A percentile compares a stretch with the other conserved stretches of the same genome.
Evolutionary conservation across 2,888 invertebrate species (phyloP).

Genomic region (Mermis nigrescens): DNA sequence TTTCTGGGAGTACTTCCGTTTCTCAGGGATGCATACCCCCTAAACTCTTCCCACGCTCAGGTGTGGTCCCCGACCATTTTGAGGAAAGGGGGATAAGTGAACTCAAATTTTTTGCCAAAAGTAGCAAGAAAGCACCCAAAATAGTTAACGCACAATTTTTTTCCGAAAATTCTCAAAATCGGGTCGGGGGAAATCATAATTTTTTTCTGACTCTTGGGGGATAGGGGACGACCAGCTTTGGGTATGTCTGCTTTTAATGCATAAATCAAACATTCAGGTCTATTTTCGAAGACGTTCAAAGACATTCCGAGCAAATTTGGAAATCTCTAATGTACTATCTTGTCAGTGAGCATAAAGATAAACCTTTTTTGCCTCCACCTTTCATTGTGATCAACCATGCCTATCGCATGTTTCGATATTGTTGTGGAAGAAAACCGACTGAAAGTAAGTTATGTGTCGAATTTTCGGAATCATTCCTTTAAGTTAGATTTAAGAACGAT

Average conservation of each 20-base stretch:
- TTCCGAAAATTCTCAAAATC: too few relatives aligned
- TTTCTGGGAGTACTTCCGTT: too few relatives aligned
- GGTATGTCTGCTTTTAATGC: slow-evolving; percentile 7
- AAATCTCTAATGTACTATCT: slow-evolving; percentile 36
- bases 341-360: slow-evolving; percentile 33
- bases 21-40: too few relatives aligned
- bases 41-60: too few relatives aligned
- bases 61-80: too few relatives aligned
- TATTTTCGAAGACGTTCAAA: slow-evolving; percentile 35
- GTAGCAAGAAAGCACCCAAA: too few relatives aligned
- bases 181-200: too few relatives aligned
- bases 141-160: too few relatives aligned
- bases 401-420: slow-evolving; percentile 15
- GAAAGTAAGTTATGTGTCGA: background rate
- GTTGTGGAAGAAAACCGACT: background rate
- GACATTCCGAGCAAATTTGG: slow-evolving; percentile 36
- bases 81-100: too few relatives aligned
- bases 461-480: background rate
- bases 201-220: background rate
- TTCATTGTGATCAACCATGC: slow-evolving; percentile 31
- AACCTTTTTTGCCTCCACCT: slow-evolving; percentile 33
- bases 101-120: too few relatives aligned
- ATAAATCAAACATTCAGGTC: slow-evolving; percentile 33
- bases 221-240: too few relatives aligned
- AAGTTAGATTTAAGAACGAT: too few relatives aligned